Base-by-base conservation (phyloP, 2,797 vertebrate species). In the Acestrorhynchus altus region DNA sequence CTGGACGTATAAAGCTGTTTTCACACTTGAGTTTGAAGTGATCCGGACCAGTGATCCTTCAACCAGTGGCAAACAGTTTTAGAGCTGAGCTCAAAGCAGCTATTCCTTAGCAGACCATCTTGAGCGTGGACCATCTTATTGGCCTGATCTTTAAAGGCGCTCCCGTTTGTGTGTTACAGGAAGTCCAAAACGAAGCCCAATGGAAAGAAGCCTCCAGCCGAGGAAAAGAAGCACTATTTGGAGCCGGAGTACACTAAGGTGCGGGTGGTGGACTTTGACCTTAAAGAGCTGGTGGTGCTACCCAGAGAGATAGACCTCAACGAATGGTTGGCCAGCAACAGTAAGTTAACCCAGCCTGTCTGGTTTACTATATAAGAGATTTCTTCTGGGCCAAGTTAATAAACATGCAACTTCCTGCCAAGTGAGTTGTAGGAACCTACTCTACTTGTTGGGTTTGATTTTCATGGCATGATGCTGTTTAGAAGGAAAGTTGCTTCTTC, bases 121-220 rank as follows among this genome's bases (percentile, higher is more conserved):
- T n/a, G n/a, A n/a, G n/a, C n/a, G n/a, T n/a, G 15, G 69, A 40
- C 12, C 39, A 20, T 70, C 11, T 18, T 39, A 42, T 12, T 40
- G n/a, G 0, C 18, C 5, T 56, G 11, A 10, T 26, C 26, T 35
- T 51, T 40, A 42, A 68, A 18, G n/a, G 1, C 24, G 0, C 0
- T 12, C 9, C 15, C 71, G 35, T 65, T 16, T 51, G 26, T 60
- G 4, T 67, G n/a, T 67, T 61, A 5, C 88, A 99, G 97, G 94
- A 99, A 99, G 93, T 98, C 98, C 15, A 99, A 99, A 92, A 95
- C 96, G 70, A 99, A 99, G 94, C 97, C 98, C 85, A 99, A 99
- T 86, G 98, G 97, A 85, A 99, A 98, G 94, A 99, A 99, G 88
- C 94, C 96, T 16, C 94, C 93, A 0, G 79, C 94, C 0, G 98